Conservation (phyloP, 1,140 invertebrate genomes). For the Macrosteles quadrilineatus region DNA sequence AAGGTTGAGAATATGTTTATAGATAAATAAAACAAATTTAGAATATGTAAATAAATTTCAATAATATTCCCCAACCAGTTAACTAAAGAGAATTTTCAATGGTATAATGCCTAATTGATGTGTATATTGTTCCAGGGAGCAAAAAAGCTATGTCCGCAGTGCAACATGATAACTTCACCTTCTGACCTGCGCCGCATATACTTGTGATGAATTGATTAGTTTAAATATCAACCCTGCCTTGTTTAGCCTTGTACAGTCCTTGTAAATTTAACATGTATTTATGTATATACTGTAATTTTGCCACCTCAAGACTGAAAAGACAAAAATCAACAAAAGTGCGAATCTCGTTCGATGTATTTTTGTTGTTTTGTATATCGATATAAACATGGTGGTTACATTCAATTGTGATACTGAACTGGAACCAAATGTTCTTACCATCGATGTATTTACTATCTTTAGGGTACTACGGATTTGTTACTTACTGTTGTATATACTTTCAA, state of each 20-base stretch:
- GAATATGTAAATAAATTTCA: no score
- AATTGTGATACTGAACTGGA: constrained; percentile 4
- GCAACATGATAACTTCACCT: constrained; percentile 91
- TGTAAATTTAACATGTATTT: not conserved
- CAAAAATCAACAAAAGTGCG: not conserved
- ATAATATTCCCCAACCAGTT: no score
- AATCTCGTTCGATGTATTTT: not conserved
- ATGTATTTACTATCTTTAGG: not conserved
- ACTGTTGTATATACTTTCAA: not conserved
- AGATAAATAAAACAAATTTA: no score
- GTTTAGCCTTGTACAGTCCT: not conserved
- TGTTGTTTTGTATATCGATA: not conserved
- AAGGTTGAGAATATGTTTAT: no score
- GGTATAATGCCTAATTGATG: no score
- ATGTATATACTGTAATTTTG: constrained; percentile 1
- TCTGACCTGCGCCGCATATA: constrained; percentile 85
- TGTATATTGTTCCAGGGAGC: constrained; percentile 59
- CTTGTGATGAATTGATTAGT: constrained; percentile 62
- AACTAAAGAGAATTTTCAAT: no score
- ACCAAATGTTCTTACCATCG: constrained; percentile 2
- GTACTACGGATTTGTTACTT: not conserved
- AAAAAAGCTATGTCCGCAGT: constrained; percentile 93
- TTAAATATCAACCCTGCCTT: constrained; percentile 11
- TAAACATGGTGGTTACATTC: not conserved
- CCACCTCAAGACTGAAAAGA: not conserved